phyloP scores from a whole-genome alignment of 1,140 invertebrate species.

The Calliphora vicina region DNA sequence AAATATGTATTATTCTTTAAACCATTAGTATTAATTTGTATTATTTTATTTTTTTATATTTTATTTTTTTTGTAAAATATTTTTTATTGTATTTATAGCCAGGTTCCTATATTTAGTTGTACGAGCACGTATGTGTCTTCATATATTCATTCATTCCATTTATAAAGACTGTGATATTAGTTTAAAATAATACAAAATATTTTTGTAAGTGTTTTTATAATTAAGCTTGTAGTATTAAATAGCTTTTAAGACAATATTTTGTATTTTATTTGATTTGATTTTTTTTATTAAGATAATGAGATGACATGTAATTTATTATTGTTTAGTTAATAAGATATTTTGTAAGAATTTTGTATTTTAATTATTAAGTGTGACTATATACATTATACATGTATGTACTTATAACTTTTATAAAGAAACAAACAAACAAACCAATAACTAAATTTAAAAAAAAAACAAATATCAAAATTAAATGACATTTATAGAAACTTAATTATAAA shows the following conservation, averaged over 20 bases:
- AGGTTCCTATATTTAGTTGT: background rate
- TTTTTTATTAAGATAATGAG: too few relatives aligned
- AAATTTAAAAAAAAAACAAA: background rate
- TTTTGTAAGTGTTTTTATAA: background rate
- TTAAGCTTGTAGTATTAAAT: background rate
- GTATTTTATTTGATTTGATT: background rate
- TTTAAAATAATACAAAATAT: background rate
- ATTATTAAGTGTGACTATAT: background rate
- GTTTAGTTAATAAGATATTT: background rate
- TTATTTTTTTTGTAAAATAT: background rate
- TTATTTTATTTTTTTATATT: background rate
- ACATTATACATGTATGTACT: too few relatives aligned
- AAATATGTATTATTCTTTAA: too few relatives aligned
- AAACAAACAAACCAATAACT: background rate
- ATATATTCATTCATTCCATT: background rate
- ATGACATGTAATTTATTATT: background rate
- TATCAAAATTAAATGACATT: background rate
- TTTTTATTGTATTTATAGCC: background rate
- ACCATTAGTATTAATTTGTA: background rate
- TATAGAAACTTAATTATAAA: too few relatives aligned
- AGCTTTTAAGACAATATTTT: too few relatives aligned
- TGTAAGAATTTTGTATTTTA: background rate
- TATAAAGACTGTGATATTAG: background rate
- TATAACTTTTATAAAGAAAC: too few relatives aligned
- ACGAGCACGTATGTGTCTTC: background rate